Evolutionary conservation across 1,140 invertebrate genomes (phyloP).

Genomic region (Drepana arcuata): DNA sequence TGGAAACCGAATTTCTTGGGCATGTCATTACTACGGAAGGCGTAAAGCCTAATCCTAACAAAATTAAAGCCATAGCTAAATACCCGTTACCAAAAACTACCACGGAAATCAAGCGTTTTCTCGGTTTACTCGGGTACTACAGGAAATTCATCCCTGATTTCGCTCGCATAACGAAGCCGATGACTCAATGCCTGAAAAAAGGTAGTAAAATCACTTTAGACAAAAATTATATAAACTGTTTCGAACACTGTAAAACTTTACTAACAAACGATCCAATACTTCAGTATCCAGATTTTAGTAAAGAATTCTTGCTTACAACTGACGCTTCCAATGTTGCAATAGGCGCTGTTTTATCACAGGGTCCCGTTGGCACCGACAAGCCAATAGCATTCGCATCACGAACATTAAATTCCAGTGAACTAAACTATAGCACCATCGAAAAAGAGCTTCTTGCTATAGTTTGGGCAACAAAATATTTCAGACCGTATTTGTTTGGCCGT

Average conservation of each 20-base stretch:
- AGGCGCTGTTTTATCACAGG: background rate
- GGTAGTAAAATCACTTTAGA: no score
- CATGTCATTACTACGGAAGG: background rate
- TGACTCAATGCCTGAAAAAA: background rate
- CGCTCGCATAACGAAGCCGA: background rate
- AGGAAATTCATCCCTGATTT: conserved; percentile 2
- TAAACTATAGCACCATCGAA: background rate
- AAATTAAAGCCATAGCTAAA: background rate
- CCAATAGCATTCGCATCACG: background rate
- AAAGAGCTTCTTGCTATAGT: background rate
- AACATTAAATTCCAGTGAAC: background rate
- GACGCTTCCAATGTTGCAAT: background rate
- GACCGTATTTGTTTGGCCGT: background rate
- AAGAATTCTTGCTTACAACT: background rate
- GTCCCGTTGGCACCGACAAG: background rate
- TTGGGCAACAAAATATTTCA: background rate
- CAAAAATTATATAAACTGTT: no score
- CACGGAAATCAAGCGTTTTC: background rate
- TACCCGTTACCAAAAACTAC: conserved; percentile 1
- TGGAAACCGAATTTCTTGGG: background rate
- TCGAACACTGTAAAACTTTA: background rate
- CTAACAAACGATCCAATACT: background rate
- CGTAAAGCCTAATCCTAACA: background rate
- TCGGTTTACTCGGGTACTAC: conserved; percentile 1
- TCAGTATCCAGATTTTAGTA: no score